These are phyloP conservation scores for Phalacrocorax pelagicus DNA, from an alignment of 2,113 vertebrate species.

Conservation along the genomic window DNA sequence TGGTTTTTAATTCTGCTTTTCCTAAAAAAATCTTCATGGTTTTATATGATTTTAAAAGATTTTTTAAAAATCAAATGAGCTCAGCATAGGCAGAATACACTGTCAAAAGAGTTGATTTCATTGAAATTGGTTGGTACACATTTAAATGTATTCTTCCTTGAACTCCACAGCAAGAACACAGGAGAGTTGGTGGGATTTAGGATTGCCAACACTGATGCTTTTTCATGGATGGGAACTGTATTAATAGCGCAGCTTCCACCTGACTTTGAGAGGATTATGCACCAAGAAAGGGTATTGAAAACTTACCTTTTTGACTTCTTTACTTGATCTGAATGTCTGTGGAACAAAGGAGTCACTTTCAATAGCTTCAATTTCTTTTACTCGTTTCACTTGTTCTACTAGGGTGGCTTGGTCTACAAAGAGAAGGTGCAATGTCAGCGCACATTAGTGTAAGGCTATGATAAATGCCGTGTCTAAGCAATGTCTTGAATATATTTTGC, in stretches of 20 bases:
- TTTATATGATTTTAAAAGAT: not conserved
- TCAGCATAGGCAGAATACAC: not conserved
- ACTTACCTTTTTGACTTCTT: constrained; percentile 90
- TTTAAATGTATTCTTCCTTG: not conserved
- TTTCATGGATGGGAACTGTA: not conserved
- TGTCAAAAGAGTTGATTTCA: not conserved
- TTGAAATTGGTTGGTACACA: not conserved
- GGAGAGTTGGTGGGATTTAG: not conserved
- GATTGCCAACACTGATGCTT: not conserved
- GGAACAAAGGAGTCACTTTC: constrained; percentile 96
- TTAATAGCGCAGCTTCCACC: not conserved
- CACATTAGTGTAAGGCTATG: not conserved
- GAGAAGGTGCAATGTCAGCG: not conserved
- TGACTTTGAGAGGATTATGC: constrained; percentile 8
- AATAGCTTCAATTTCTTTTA: constrained; percentile 97
- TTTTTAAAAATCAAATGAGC: not conserved
- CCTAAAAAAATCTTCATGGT: not conserved
- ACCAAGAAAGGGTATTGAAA: not conserved
- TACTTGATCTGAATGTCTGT: constrained; percentile 93
- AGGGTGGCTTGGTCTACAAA: constrained; percentile 87
- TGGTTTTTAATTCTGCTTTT: not conserved
- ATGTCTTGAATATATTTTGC: not conserved
- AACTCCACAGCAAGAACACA: not conserved
- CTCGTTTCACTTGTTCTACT: constrained; percentile 91
- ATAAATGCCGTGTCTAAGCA: not conserved